Evolutionary conservation across 1,140 invertebrate genomes (phyloP).

Genomic region (Polyergus mexicanus): DNA sequence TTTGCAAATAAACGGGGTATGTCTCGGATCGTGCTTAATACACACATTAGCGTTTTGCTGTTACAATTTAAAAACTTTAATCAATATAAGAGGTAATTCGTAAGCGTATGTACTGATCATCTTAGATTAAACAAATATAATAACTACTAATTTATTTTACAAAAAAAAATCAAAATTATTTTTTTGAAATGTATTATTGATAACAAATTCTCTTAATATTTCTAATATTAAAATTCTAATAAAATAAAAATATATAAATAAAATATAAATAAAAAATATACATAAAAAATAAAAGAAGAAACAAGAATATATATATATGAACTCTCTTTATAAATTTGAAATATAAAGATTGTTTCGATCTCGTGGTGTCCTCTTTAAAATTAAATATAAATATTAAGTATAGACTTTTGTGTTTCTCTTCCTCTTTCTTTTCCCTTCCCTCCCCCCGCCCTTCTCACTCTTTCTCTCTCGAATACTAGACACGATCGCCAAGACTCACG

Average conservation of each 20-base stretch:
- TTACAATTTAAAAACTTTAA: background rate
- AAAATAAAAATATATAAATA: too few relatives aligned
- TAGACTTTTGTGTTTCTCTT: background rate
- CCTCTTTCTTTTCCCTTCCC: too few relatives aligned
- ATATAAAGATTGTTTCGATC: background rate
- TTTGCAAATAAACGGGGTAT: too few relatives aligned
- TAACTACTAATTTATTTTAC: background rate
- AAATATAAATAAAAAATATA: too few relatives aligned
- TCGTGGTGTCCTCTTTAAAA: background rate
- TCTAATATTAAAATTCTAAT: too few relatives aligned
- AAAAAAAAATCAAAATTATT: background rate
- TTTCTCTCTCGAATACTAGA: conserved; percentile 29
- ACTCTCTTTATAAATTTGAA: background rate
- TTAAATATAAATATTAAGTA: conserved; percentile 36
- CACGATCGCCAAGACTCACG: conserved; percentile 26
- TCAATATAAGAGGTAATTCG: background rate
- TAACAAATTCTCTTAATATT: background rate
- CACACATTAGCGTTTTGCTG: background rate
- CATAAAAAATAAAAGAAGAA: background rate
- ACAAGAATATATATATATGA: background rate
- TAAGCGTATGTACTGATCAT: too few relatives aligned
- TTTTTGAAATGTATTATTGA: background rate
- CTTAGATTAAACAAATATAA: too few relatives aligned
- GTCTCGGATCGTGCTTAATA: background rate
- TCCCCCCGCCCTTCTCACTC: too few relatives aligned